Conservation (phyloP, 35 echinoderm and acorn worm species). For the Lytechinus variegatus region DNA sequence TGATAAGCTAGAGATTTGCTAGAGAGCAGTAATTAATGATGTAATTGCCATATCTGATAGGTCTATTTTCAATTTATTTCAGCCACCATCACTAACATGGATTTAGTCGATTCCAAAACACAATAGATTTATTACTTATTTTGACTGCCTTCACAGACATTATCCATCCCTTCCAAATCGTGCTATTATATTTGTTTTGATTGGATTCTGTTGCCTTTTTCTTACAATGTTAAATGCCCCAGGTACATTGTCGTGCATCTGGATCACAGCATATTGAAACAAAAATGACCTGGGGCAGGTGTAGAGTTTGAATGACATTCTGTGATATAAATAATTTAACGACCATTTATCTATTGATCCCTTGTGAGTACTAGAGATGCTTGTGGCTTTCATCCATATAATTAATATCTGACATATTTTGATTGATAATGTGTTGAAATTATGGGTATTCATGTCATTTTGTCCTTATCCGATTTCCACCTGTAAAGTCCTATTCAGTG, state of each 20-base stretch:
- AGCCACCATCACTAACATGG: not conserved
- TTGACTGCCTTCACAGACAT: not conserved
- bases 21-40: too few relatives aligned
- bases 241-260: not conserved
- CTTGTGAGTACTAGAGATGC: not conserved
- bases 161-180: not conserved
- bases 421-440: constrained; percentile 20
- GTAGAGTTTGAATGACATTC: not conserved
- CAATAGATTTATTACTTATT: not conserved
- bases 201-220: not conserved
- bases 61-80: not conserved
- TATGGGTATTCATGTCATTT: not conserved
- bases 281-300: not conserved
- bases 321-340: not conserved
- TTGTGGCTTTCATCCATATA: not conserved
- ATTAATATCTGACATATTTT: constrained; percentile 15
- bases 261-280: not conserved
- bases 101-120: not conserved
- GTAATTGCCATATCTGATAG: too few relatives aligned
- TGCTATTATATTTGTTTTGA: not conserved
- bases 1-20: too few relatives aligned
- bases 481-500: not conserved
- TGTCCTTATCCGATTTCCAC: constrained; percentile 9
- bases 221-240: not conserved
- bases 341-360: constrained; percentile 11